Conservation (phyloP, 1,140 invertebrate genomes). For the Drosophila saltans region DNA sequence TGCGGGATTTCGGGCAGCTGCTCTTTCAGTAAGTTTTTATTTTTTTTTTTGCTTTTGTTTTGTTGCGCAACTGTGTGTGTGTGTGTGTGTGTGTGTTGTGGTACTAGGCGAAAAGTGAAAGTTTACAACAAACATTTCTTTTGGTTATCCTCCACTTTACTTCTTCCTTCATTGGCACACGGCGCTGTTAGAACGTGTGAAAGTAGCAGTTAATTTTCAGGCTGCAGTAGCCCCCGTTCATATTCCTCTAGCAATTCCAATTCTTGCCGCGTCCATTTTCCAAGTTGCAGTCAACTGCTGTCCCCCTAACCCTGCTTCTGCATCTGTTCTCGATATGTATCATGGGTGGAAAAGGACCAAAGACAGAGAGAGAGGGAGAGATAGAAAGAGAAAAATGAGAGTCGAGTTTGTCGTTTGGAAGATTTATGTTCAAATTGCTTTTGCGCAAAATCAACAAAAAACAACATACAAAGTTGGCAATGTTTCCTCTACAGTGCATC, state of each 20-base stretch:
- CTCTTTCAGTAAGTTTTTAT: slow-evolving; percentile 47
- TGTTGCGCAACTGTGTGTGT: slow-evolving; percentile 17
- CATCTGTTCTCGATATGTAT: background rate
- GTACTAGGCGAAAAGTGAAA: slow-evolving; percentile 67
- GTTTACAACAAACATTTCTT: slow-evolving; percentile 76
- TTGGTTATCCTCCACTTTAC: slow-evolving; percentile 33
- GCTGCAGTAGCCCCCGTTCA: slow-evolving; percentile 45
- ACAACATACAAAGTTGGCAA: slow-evolving; percentile 29
- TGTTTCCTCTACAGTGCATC: slow-evolving; percentile 34
- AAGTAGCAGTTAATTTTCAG: slow-evolving; percentile 74
- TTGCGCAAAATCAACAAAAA: slow-evolving; percentile 77
- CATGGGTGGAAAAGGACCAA: slow-evolving; percentile 7
- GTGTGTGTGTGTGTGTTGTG: slow-evolving; percentile 37
- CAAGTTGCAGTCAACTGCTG: slow-evolving; percentile 38
- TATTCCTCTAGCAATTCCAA: slow-evolving; percentile 35
- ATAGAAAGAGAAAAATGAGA: slow-evolving; percentile 28
- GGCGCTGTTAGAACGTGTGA: slow-evolving; percentile 70
- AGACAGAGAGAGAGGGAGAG: slow-evolving; percentile 22
- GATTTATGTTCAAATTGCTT: slow-evolving; percentile 79
- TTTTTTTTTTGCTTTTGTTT: slow-evolving; percentile 25
- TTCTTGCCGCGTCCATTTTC: slow-evolving; percentile 56
- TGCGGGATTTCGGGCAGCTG: slow-evolving; percentile 59
- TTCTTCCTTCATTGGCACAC: slow-evolving; percentile 10
- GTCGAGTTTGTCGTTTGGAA: slow-evolving; percentile 74
- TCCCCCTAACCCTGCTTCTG: background rate